phyloP scores from a whole-genome alignment of 1,140 invertebrate genomes.

The Drosophila fuyamai region DNA sequence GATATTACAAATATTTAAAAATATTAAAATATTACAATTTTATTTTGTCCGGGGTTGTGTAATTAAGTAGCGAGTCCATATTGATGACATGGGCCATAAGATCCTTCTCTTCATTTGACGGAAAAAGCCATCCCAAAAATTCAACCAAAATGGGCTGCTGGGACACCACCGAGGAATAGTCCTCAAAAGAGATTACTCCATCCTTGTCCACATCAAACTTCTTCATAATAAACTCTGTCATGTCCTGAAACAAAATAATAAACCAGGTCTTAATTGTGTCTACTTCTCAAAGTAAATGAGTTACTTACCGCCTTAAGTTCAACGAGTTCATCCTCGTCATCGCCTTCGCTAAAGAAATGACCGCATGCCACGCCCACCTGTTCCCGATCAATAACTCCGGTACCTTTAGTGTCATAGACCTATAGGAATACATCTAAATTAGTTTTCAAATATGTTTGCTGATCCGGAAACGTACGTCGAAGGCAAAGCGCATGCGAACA shows the following conservation, averaged over 20 bases:
- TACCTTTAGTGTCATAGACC: slow-evolving; percentile 59
- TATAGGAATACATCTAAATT: neutral
- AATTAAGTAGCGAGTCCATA: slow-evolving; percentile 19
- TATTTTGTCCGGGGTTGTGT: neutral
- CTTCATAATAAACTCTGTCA: slow-evolving; percentile 89
- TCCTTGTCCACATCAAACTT: slow-evolving; percentile 92
- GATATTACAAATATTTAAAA: too few species aligned
- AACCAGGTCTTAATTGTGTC: too few species aligned
- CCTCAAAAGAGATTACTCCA: slow-evolving; percentile 89
- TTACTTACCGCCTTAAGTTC: slow-evolving; percentile 29
- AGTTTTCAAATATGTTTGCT: too few species aligned
- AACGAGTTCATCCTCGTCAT: slow-evolving; percentile 51
- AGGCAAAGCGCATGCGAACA: slow-evolving; percentile 50
- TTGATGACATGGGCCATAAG: slow-evolving; percentile 42
- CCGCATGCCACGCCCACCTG: slow-evolving; percentile 42
- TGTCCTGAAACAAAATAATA: slow-evolving; percentile 29
- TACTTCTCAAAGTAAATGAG: neutral
- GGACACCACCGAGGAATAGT: slow-evolving; percentile 88
- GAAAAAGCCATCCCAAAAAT: slow-evolving; percentile 91
- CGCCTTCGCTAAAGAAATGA: slow-evolving; percentile 35
- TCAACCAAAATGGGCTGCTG: slow-evolving; percentile 90
- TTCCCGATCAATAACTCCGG: slow-evolving; percentile 49
- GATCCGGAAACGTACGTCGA: slow-evolving; percentile 18
- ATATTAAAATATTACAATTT: neutral
- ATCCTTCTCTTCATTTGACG: slow-evolving; percentile 69